phyloP scores from a whole-genome alignment of 2,113 vertebrate genomes.

The Pelecanus crispus region DNA sequence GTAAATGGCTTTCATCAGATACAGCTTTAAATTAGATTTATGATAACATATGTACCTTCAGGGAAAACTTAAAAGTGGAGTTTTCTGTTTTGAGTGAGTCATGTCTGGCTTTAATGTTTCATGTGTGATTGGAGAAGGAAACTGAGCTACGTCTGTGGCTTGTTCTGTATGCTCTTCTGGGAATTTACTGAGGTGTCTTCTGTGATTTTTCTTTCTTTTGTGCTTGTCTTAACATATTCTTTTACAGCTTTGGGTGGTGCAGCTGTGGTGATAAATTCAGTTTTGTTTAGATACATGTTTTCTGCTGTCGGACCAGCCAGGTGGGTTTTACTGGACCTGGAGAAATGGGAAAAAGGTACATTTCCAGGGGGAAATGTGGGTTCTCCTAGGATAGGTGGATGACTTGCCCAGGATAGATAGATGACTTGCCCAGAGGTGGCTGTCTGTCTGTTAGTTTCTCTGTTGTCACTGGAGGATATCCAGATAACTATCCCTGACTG shows the following conservation, averaged over 20 bases:
- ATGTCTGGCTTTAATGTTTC: not conserved
- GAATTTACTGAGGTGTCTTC: not conserved
- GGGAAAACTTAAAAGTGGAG: not conserved
- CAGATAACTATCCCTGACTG: not conserved
- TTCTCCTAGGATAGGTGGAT: not conserved
- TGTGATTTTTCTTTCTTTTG: not conserved
- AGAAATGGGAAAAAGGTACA: not conserved
- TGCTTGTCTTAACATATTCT: not conserved
- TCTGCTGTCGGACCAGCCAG: not conserved
- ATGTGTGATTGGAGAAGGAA: not conserved
- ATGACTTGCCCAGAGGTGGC: not conserved
- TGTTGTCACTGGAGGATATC: not conserved
- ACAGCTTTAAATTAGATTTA: not conserved
- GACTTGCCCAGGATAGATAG: not conserved
- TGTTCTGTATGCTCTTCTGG: accelerated
- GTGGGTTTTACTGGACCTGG: not conserved
- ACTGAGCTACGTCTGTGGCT: not conserved
- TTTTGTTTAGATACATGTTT: not conserved
- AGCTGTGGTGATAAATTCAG: not conserved
- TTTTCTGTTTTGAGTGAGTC: not conserved
- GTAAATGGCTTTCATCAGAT: not conserved
- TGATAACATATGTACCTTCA: not conserved
- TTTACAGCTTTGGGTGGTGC: not conserved
- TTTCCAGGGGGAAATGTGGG: not conserved
- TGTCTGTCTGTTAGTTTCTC: not conserved